These are phyloP conservation scores for Mesembrinibis cayennensis DNA, from an alignment of 2,113 vertebrate genomes.

Conservation along the genomic window DNA sequence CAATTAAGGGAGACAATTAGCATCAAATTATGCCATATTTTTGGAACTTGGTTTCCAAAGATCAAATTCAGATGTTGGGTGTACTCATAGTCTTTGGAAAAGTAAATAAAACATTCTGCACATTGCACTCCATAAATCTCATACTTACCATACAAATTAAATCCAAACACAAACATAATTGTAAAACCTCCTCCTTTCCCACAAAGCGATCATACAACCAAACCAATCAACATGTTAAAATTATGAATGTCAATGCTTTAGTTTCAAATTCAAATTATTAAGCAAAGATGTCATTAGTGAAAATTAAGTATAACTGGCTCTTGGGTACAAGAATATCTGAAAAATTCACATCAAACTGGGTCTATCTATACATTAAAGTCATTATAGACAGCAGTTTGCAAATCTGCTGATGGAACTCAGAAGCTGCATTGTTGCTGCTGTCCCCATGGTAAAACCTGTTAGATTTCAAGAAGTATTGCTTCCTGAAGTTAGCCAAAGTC, in stretches of 20 bases:
- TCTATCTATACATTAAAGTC: background rate
- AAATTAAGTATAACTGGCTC: background rate
- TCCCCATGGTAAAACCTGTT: background rate
- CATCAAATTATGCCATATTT: slow-evolving; percentile 58
- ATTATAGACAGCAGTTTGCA: background rate
- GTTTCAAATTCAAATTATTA: slow-evolving; percentile 10
- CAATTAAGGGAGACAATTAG: slow-evolving; percentile 62
- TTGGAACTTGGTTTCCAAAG: slow-evolving; percentile 62
- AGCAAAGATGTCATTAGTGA: slow-evolving; percentile 25
- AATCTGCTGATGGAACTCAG: background rate
- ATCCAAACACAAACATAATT: slow-evolving; percentile 73
- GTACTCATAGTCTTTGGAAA: slow-evolving; percentile 58
- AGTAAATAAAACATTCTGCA: slow-evolving; percentile 72
- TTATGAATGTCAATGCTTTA: slow-evolving; percentile 18
- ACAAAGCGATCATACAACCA: slow-evolving; percentile 65
- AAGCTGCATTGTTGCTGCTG: background rate
- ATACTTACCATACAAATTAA: slow-evolving; percentile 70
- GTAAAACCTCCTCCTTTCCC: slow-evolving; percentile 62
- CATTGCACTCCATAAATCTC: slow-evolving; percentile 59
- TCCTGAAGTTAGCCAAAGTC: background rate
- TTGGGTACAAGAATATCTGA: background rate
- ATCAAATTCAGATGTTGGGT: slow-evolving; percentile 74
- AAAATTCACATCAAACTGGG: slow-evolving; percentile 11
- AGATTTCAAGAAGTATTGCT: background rate
- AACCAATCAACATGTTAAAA: slow-evolving; percentile 36